A percentile compares a stretch with the other conserved stretches of the same genome.
Conservation (phyloP, 1,140 invertebrate species). For the Brachionus rotundiformis region DNA sequence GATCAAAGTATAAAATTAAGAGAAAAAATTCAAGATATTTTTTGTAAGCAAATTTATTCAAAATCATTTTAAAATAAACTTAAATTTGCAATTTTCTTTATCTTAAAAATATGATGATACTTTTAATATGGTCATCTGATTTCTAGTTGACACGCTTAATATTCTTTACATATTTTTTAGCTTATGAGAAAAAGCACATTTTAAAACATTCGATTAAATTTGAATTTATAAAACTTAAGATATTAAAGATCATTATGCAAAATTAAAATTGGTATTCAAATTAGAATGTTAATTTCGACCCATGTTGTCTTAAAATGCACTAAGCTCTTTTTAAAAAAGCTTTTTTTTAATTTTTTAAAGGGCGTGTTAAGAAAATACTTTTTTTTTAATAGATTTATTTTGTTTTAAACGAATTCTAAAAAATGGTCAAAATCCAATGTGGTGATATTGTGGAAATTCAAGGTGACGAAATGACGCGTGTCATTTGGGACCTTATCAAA, state of each 20-base stretch:
- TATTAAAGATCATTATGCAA: constrained; percentile 64
- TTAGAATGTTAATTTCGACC: constrained; percentile 8
- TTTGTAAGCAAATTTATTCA: neutral
- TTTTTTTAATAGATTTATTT: neutral
- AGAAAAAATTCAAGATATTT: too few species aligned
- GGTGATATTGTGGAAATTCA: constrained; percentile 77
- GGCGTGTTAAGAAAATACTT: neutral
- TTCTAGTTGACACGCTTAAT: neutral
- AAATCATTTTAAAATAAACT: neutral
- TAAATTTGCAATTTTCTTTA: constrained; percentile 22
- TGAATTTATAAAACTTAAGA: constrained; percentile 57
- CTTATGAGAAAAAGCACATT: neutral
- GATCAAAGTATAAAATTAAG: neutral
- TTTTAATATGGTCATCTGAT: neutral
- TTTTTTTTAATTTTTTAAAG: neutral
- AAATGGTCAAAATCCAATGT: constrained; percentile 52
- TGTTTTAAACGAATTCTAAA: neutral
- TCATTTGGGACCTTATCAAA: constrained; percentile 98
- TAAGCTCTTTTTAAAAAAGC: neutral
- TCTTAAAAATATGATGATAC: neutral
- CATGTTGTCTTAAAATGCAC: neutral
- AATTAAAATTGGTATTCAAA: neutral
- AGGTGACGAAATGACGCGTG: constrained; percentile 98
- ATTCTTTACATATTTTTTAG: too few species aligned
- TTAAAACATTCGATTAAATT: neutral